Evolutionary conservation across 2,888 invertebrate genomes (phyloP).

Genomic region (Drosophila antonietae): DNA sequence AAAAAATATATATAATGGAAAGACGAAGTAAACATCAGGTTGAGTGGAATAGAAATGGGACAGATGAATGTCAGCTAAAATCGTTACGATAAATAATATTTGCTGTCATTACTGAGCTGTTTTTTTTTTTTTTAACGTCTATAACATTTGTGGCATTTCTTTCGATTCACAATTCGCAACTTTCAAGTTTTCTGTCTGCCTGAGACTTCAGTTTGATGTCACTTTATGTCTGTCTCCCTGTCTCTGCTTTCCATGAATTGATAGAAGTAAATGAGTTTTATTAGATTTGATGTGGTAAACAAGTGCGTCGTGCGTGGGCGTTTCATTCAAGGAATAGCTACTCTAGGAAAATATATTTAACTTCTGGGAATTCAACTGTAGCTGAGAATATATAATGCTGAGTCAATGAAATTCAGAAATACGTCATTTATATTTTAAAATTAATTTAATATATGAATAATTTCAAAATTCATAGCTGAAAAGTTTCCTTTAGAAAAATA

Average conservation of each 20-base stretch:
- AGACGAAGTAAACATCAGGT: constrained; percentile 16
- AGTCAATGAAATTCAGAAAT: not conserved
- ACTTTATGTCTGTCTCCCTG: constrained; percentile 13
- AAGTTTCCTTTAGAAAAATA: no score
- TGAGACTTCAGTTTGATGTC: not conserved
- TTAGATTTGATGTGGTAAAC: constrained; percentile 63
- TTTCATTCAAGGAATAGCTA: not conserved
- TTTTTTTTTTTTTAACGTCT: constrained; percentile 39
- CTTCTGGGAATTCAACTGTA: not conserved
- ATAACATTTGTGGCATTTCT: constrained; percentile 48
- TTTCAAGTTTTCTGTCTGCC: constrained; percentile 1
- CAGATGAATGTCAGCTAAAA: constrained; percentile 44
- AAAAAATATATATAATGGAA: constrained; percentile 1
- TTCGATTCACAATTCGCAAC: not conserved
- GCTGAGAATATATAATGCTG: not conserved
- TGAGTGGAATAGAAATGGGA: not conserved
- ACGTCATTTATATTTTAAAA: not conserved
- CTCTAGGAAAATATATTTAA: not conserved
- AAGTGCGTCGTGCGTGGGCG: constrained; percentile 35
- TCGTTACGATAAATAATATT: constrained; percentile 38
- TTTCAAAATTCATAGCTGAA: no score
- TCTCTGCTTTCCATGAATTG: constrained; percentile 49
- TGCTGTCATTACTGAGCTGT: constrained; percentile 42
- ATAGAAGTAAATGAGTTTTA: constrained; percentile 68
- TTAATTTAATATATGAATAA: no score